Evolutionary conservation across 2,888 invertebrate species (phyloP).

Genomic region (Tinea trinotella): DNA sequence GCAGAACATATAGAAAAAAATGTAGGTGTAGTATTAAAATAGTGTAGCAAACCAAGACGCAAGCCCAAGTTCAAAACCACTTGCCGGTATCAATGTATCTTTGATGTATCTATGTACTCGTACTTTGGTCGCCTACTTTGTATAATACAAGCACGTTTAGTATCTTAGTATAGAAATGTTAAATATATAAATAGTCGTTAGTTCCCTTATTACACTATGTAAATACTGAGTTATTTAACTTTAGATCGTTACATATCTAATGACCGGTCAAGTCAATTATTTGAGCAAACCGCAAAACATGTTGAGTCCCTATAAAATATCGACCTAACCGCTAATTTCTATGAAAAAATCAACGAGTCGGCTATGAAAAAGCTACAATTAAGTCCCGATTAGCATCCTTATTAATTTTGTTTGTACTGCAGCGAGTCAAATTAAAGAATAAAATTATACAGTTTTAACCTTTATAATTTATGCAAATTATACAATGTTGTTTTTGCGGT

Average conservation of each 20-base stretch:
- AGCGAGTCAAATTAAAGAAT: constrained; percentile 35
- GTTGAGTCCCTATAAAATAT: neutral
- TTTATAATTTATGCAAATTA: constrained; percentile 57
- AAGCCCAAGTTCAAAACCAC: too few species aligned
- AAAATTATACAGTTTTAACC: constrained; percentile 46
- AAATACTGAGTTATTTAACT: too few species aligned
- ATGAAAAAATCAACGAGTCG: constrained; percentile 21
- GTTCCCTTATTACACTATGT: too few species aligned
- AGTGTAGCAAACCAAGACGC: too few species aligned
- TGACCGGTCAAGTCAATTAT: neutral
- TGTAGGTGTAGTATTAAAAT: too few species aligned
- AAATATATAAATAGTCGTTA: too few species aligned
- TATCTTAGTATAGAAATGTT: too few species aligned
- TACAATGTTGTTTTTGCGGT: constrained; percentile 25
- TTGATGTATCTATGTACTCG: too few species aligned
- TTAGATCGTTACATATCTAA: neutral
- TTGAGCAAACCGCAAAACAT: constrained; percentile 7
- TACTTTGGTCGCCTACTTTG: too few species aligned
- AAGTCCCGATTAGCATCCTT: constrained; percentile 43
- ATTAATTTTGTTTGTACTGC: constrained; percentile 42
- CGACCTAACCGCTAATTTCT: constrained; percentile 11
- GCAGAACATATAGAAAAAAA: too few species aligned
- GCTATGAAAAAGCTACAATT: constrained; percentile 31
- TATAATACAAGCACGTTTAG: too few species aligned
- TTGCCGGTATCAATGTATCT: too few species aligned